phyloP scores from a whole-genome alignment of 1,140 invertebrate genomes.

The Tetragnatha versicolor region DNA sequence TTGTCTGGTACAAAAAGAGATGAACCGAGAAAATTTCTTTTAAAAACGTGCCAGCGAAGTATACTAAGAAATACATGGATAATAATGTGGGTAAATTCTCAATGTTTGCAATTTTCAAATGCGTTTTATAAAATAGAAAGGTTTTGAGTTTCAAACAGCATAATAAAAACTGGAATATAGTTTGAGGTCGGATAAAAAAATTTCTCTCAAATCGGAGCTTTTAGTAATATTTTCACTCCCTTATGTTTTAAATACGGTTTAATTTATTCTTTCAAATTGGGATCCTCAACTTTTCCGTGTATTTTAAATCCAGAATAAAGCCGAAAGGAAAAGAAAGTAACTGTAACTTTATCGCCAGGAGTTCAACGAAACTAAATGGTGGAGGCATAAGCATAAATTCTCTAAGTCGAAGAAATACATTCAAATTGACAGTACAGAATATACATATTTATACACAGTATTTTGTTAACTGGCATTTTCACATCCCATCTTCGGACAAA shows the following conservation, averaged over 20 bases:
- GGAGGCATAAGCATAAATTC: neutral
- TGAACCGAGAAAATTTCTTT: slow-evolving; percentile 11
- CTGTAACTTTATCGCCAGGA: neutral
- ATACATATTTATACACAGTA: slow-evolving; percentile 36
- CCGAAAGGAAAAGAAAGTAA: neutral
- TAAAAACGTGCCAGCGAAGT: slow-evolving; percentile 35
- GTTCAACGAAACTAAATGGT: neutral
- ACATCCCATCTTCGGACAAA: neutral
- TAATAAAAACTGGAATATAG: slow-evolving; percentile 14
- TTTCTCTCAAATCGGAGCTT: neutral
- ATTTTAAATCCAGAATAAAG: neutral
- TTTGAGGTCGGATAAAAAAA: neutral
- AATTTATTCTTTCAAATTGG: neutral
- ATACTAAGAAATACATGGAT: slow-evolving; percentile 14
- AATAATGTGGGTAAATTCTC: neutral
- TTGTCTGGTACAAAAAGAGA: slow-evolving; percentile 32
- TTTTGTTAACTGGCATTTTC: slow-evolving; percentile 5
- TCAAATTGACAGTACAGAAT: slow-evolving; percentile 11
- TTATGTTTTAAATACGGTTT: neutral
- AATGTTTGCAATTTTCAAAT: neutral
- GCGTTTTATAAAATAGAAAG: slow-evolving; percentile 26
- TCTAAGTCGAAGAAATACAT: neutral
- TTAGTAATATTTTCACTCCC: neutral
- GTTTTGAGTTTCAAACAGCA: neutral
- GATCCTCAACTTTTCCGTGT: neutral